Evolutionary conservation across 2,888 invertebrate species (phyloP), one percentile per base, ranked within the genome.

Genomic region (Amblyteles armatorius): DNA sequence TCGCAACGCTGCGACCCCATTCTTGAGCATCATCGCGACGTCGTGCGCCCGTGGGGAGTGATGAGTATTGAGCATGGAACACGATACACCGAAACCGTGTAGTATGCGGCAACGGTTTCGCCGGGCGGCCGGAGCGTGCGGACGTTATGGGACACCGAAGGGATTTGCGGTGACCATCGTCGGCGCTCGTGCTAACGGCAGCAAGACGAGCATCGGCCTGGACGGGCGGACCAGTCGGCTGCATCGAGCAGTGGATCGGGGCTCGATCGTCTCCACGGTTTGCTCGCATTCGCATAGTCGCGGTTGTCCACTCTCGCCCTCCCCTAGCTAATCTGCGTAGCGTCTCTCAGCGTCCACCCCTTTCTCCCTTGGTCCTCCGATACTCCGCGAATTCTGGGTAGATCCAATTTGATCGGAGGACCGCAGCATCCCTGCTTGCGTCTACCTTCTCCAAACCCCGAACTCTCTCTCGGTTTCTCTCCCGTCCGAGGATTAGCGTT

Each of bases 391-490:
- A 90, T 90, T 90, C 91, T 90, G 88, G 89, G 90, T 87, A 89
- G 91, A 92, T 92, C 90, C 92, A 92, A 93, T 93, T 92, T 91
- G 91, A 93, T 92, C 90, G 90, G 89, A 89, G 88, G 88, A 90
- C 91, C 90, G 83, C 91, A 90, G 85, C 88, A 82, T 48, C 76
- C 77, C 82, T 29, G 57, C 60, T 71, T 78, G 71, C 79, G 55
- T 60, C 73, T 82, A 72, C 52, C 73, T 44, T 50, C 52, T 40
- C 11, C 73, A 40, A 78, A 77, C 60, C 50, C 67, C 16, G 19
- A 63, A 63, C 84, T 86, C 86, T 74, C 79, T 76, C 84, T 78
- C 85, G 73, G 78, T 26, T 68, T 65, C 57, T 4, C 44, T 16
- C 16, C 60, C 72, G 36, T 19, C 63, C 48, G 33, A 74, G 36